A percentile compares a stretch with the other conserved stretches of the same genome.
phyloP scores from a whole-genome alignment of 2,113 vertebrate genomes.

The Acrocephalus kingi region DNA sequence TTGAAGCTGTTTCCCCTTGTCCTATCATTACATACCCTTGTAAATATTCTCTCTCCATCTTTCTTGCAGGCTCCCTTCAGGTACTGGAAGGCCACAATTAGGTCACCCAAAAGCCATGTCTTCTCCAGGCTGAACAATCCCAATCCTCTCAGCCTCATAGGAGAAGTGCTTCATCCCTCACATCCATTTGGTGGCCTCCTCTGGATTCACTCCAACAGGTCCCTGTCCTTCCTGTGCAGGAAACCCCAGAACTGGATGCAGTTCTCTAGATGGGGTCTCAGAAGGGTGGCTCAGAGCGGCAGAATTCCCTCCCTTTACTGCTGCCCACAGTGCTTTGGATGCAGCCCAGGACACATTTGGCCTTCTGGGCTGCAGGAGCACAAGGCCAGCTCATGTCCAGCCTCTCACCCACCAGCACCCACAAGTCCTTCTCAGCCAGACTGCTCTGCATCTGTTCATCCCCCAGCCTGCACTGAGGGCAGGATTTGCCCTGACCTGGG shows the following conservation, averaged over 20 bases:
- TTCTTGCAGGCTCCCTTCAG: background rate
- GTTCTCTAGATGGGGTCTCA: background rate
- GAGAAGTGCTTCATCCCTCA: background rate
- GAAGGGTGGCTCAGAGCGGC: background rate
- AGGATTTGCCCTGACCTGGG: background rate
- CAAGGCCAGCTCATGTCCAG: background rate
- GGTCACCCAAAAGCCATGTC: background rate
- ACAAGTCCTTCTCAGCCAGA: background rate
- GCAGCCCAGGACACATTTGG: background rate
- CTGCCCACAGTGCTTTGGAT: fast-evolving
- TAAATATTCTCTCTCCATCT: background rate
- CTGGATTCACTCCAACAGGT: background rate
- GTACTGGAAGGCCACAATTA: background rate
- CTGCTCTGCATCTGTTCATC: background rate
- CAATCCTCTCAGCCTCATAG: background rate
- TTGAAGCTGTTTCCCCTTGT: background rate
- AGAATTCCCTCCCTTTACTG: background rate
- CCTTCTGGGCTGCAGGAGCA: background rate
- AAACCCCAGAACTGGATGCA: background rate
- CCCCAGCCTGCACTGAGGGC: background rate
- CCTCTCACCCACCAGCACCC: background rate
- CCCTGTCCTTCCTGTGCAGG: background rate
- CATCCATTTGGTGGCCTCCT: background rate
- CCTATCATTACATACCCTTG: background rate
- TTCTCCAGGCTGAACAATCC: background rate